Percentiles rank a stretch among this genome's conserved stretches.
Evolutionary conservation across 2,113 vertebrate genomes (phyloP).

Genomic region (Sigmodon hispidus): DNA sequence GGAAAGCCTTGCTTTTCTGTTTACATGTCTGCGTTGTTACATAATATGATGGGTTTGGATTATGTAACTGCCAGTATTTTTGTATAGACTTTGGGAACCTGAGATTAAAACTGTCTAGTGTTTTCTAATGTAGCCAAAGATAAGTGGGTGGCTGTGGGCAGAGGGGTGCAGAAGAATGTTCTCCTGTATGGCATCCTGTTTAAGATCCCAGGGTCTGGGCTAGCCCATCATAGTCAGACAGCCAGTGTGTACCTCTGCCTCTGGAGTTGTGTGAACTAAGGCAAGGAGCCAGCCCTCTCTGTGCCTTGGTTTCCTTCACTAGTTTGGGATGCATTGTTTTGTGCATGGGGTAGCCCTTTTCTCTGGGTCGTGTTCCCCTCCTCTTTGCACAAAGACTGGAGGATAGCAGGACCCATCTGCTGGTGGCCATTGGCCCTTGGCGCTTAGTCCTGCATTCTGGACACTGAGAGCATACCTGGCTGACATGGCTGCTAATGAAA

Average conservation of each 20-base stretch:
- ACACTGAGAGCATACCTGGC: not conserved
- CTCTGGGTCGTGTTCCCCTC: not conserved
- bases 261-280: not conserved
- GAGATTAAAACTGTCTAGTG: not conserved
- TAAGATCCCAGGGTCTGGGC: not conserved
- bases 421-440: not conserved
- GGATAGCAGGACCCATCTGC: not conserved
- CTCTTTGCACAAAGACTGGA: not conserved
- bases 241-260: not conserved
- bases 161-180: not conserved
- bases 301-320: conserved; percentile 19
- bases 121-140: not conserved
- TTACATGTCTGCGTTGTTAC: not conserved
- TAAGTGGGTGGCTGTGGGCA: not conserved
- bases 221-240: too few relatives aligned
- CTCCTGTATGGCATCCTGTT: not conserved
- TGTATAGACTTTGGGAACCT: not conserved
- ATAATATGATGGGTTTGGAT: not conserved
- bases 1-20: not conserved
- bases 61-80: not conserved
- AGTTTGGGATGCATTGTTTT: not conserved
- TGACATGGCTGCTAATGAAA: not conserved
- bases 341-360: not conserved
- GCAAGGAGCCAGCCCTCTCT: not conserved
- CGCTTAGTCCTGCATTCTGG: not conserved